These are phyloP conservation scores for Drosophila nasuta DNA, from an alignment of 1,140 invertebrate species.

Conservation along the genomic window DNA sequence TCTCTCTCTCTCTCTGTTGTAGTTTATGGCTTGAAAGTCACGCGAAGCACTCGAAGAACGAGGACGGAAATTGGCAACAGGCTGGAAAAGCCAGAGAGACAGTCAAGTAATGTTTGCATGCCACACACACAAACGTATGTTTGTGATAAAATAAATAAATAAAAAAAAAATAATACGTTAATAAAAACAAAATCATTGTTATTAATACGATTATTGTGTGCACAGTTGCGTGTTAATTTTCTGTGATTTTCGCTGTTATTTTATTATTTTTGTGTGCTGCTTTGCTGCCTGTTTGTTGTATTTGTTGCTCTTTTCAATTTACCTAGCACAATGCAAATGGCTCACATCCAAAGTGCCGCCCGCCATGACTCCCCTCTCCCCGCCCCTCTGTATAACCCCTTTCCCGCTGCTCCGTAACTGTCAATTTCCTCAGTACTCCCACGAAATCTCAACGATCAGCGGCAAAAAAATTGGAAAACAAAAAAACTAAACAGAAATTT, in stretches of 20 bases:
- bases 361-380: not conserved
- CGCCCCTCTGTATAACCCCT: not conserved
- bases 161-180: conserved; percentile 1
- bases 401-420: not conserved
- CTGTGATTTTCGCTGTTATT: conserved; percentile 65
- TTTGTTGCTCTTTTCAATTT: conserved; percentile 50
- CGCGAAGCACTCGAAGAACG: conserved; percentile 50
- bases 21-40: conserved; percentile 50
- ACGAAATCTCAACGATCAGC: conserved; percentile 6
- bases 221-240: conserved; percentile 83
- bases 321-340: conserved; percentile 58
- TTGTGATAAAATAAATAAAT: conserved; percentile 28
- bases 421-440: conserved; percentile 7
- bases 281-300: not conserved
- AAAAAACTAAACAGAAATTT: conserved; percentile 5
- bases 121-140: conserved; percentile 3
- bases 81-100: conserved; percentile 29
- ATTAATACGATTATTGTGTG: conserved; percentile 83
- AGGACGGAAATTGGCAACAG: conserved; percentile 23
- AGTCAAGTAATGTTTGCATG: conserved; percentile 16
- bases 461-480: not conserved
- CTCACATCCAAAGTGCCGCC: conserved; percentile 32
- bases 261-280: conserved; percentile 17
- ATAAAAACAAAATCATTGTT: conserved; percentile 68
- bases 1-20: not conserved